These are phyloP conservation scores for Platalea minor DNA, from an alignment of 2,797 vertebrate genomes.

Conservation along the genomic window DNA sequence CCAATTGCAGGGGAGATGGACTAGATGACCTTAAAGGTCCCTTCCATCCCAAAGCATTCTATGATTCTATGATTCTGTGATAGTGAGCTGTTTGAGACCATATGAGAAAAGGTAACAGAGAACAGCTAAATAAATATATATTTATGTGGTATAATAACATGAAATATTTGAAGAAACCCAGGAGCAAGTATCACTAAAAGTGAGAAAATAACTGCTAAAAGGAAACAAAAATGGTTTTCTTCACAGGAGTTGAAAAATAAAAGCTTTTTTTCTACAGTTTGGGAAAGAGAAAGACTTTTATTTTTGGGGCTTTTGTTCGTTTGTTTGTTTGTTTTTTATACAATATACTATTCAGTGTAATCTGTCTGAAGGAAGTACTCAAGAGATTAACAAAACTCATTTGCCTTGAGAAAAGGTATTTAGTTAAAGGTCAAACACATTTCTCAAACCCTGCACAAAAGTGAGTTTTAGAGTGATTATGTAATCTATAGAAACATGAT, in stretches of 20 bases:
- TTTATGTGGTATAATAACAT: background rate
- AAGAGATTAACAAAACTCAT: background rate
- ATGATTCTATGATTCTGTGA: too few species aligned
- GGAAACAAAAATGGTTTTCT: background rate
- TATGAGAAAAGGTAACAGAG: background rate
- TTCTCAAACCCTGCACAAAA: background rate
- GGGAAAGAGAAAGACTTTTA: background rate
- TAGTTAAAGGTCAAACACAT: background rate
- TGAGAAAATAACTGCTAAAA: background rate
- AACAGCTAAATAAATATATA: background rate
- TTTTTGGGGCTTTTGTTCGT: background rate
- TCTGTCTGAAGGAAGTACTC: background rate
- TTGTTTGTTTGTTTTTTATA: too few species aligned
- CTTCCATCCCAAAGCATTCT: too few species aligned
- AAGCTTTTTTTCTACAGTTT: background rate
- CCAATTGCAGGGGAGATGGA: too few species aligned
- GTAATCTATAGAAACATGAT: background rate
- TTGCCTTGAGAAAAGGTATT: background rate
- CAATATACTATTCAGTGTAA: background rate
- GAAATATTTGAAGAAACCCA: background rate
- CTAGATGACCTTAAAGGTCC: too few species aligned
- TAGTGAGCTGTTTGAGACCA: background rate
- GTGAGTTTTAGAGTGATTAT: background rate
- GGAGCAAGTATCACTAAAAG: background rate
- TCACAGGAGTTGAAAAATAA: background rate